phyloP scores from a whole-genome alignment of 2,888 invertebrate species.

The Zelleria hepariella region DNA sequence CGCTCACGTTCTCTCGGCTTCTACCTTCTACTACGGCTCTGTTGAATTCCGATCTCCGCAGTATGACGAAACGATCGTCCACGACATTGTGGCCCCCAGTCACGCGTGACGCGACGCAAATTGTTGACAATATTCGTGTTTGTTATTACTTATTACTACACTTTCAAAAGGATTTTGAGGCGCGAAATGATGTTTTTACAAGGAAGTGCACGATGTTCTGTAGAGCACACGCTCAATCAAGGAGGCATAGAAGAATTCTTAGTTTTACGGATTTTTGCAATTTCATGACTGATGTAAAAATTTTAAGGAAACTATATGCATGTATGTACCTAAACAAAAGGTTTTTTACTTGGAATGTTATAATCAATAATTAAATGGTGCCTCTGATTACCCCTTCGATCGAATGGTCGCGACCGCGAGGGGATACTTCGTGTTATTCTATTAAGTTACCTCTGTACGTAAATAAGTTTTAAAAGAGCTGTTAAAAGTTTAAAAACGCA shows the following conservation, averaged over 20 bases:
- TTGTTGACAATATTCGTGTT: background rate
- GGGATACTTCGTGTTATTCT: conserved; percentile 13
- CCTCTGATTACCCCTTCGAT: too few relatives aligned
- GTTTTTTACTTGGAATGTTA: too few relatives aligned
- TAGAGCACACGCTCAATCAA: too few relatives aligned
- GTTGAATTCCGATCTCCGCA: conserved; percentile 29
- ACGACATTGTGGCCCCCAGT: conserved; percentile 1
- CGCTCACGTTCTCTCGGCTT: conserved; percentile 27
- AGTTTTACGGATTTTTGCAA: too few relatives aligned
- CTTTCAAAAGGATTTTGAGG: background rate
- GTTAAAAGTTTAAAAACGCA: background rate
- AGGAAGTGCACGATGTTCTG: too few relatives aligned
- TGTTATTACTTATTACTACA: background rate
- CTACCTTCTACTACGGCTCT: background rate
- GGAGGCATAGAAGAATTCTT: too few relatives aligned
- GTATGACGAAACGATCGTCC: conserved; percentile 28
- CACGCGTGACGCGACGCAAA: conserved; percentile 1
- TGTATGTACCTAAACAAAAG: too few relatives aligned
- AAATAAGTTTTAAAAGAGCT: background rate
- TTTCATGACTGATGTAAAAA: too few relatives aligned
- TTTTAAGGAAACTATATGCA: too few relatives aligned
- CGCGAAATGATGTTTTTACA: too few relatives aligned
- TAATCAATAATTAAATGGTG: too few relatives aligned
- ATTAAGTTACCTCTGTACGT: background rate
- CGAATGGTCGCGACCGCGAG: too few relatives aligned